These are phyloP conservation scores for Muntiacus reevesi DNA, from an alignment of 2,113 vertebrate genomes.

Conservation along the genomic window DNA sequence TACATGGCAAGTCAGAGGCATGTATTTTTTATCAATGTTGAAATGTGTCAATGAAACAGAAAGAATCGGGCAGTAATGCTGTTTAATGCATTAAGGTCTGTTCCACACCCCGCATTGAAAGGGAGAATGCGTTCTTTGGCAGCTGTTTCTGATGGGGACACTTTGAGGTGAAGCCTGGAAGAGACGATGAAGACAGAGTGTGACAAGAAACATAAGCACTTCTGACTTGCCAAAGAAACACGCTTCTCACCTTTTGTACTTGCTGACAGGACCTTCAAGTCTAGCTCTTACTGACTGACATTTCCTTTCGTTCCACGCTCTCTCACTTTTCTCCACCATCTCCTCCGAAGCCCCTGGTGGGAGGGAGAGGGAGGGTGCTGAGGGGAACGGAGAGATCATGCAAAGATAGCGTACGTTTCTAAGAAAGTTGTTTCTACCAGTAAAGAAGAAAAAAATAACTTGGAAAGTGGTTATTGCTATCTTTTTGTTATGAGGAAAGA, in stretches of 20 bases:
- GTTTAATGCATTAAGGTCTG: not conserved
- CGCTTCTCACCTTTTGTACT: not conserved
- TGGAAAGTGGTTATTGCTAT: not conserved
- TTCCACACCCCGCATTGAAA: not conserved
- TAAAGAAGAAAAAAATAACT: not conserved
- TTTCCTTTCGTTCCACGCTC: not conserved
- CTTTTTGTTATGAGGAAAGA: not conserved
- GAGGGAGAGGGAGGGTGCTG: not conserved
- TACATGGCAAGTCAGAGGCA: not conserved
- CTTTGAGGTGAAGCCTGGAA: constrained; percentile 13
- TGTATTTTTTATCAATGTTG: constrained; percentile 3
- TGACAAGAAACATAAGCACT: not conserved
- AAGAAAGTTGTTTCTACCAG: not conserved
- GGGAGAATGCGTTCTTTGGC: not conserved
- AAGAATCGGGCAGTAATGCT: not conserved
- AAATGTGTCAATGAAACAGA: not conserved
- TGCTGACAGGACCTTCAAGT: not conserved
- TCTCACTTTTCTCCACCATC: not conserved
- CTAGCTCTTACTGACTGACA: not conserved
- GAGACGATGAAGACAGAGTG: not conserved
- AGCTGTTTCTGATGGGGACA: not conserved
- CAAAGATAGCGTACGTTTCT: not conserved
- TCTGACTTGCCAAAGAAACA: not conserved
- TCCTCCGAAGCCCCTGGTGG: not conserved
- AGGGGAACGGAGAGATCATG: not conserved